phyloP scores from a whole-genome alignment of 2,888 invertebrate genomes.

The Thera obeliscata region DNA sequence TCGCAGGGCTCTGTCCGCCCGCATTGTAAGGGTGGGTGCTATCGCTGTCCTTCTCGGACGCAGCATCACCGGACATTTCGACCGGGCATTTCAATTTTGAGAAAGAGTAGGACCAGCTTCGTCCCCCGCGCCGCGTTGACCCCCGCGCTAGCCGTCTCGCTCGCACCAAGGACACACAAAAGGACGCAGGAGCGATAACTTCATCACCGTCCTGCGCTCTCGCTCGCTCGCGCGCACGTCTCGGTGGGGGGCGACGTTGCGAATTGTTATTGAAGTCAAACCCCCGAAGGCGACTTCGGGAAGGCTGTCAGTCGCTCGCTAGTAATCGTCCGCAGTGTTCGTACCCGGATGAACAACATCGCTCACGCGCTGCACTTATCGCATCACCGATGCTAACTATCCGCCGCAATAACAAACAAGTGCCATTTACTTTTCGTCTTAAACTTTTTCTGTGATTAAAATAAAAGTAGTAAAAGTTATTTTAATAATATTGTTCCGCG shows the following conservation, averaged over 20 bases:
- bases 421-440: constrained; percentile 62
- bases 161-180: constrained; percentile 83
- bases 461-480: constrained; percentile 51
- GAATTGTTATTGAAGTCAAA: constrained; percentile 85
- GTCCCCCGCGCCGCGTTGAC: constrained; percentile 62
- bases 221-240: constrained; percentile 79
- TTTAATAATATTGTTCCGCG: constrained; percentile 57
- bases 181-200: constrained; percentile 86
- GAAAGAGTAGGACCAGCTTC: constrained; percentile 83
- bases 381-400: constrained; percentile 61
- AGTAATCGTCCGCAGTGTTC: constrained; percentile 81
- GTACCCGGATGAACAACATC: constrained; percentile 74
- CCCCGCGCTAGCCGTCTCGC: constrained; percentile 68
- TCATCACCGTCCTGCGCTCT: constrained; percentile 80
- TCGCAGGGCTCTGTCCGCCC: constrained; percentile 79
- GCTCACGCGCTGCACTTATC: constrained; percentile 62
- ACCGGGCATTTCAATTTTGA: constrained; percentile 86
- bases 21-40: constrained; percentile 83
- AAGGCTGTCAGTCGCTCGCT: constrained; percentile 84
- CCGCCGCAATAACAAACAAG: constrained; percentile 68
- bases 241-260: constrained; percentile 84
- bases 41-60: constrained; percentile 83
- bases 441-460: constrained; percentile 66
- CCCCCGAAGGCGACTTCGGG: constrained; percentile 85
- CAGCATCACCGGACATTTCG: constrained; percentile 85